Evolutionary conservation across 2,888 invertebrate genomes (phyloP), one percentile per base, ranked within the genome.

Genomic region (Stegophylla sp.): DNA sequence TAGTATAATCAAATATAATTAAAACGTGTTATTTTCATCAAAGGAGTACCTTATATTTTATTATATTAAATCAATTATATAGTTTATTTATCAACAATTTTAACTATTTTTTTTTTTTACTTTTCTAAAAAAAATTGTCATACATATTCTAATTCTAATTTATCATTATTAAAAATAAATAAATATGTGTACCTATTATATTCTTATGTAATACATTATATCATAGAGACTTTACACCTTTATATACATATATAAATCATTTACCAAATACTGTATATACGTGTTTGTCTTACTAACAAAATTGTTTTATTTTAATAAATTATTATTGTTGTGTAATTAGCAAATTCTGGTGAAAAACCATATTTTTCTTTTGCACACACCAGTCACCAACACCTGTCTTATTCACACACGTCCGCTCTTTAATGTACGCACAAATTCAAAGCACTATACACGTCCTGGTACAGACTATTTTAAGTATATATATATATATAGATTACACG

Each of bases 311-410:
- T 75, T 26, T 53, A 76, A 53, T 66, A 66, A 66, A 76, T 63
- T 48, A 66, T 66, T 76, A 76, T 76, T 76, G 66, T 76, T 75
- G 41, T 53, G 75, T 53, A 76, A 76, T 64, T 10, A 75, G 13
- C 13, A 2, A 43, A 51, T 34, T 48, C 61, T 51, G 2, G n/a
- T 69, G 28, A 20, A 69, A 34, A 34, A n/a, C n/a, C n/a, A n/a
- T n/a, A n/a, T n/a, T n/a, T n/a, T n/a, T n/a, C n/a, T n/a, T n/a
- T n/a, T n/a, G n/a, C n/a, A n/a, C n/a, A n/a, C n/a, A n/a, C n/a
- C n/a, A n/a, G n/a, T n/a, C n/a, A n/a, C n/a, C n/a, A n/a, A n/a
- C n/a, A n/a, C n/a, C n/a, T 3, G 26, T 53, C 53, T 51, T 34
- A 61, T 61, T 51, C n/a, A 7, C 51, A 51, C 51, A n/a, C 3